phyloP scores from a whole-genome alignment of 2,888 invertebrate genomes.

The Kryphioiulus occultus region DNA sequence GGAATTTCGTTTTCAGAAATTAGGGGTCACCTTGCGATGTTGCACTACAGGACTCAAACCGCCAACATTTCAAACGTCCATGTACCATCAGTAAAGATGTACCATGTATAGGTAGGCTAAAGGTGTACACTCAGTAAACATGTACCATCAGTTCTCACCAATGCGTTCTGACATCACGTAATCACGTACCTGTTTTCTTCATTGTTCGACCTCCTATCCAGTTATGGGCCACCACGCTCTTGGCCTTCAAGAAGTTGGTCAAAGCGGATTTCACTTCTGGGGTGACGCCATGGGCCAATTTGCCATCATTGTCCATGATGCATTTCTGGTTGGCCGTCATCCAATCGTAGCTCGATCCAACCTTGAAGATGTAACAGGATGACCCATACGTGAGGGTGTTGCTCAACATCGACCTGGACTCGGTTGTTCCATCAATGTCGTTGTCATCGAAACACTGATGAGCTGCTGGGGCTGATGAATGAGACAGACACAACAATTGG shows the following conservation, averaged over 20 bases:
- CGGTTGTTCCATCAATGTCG: not conserved
- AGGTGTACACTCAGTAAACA: no score
- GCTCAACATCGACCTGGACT: not conserved
- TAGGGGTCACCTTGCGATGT: no score
- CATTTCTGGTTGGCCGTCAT: not conserved
- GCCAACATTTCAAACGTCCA: no score
- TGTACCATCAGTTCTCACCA: no score
- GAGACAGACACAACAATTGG: not conserved
- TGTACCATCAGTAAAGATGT: no score
- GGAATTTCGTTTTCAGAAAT: no score
- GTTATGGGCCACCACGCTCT: not conserved
- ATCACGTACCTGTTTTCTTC: not conserved
- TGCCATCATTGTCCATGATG: slow-evolving; percentile 15
- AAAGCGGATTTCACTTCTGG: not conserved
- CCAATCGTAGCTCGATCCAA: not conserved
- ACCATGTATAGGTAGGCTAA: no score
- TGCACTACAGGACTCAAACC: no score
- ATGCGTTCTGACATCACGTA: not conserved
- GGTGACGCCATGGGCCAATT: slow-evolving; percentile 33
- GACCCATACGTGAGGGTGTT: not conserved
- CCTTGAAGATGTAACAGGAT: slow-evolving; percentile 43
- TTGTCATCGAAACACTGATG: slow-evolving; percentile 49
- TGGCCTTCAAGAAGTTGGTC: slow-evolving; percentile 26
- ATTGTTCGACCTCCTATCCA: slow-evolving; percentile 43
- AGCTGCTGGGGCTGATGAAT: slow-evolving; percentile 42